Conservation (phyloP, 2,888 invertebrate genomes). For the Zootermopsis nevadensis region DNA sequence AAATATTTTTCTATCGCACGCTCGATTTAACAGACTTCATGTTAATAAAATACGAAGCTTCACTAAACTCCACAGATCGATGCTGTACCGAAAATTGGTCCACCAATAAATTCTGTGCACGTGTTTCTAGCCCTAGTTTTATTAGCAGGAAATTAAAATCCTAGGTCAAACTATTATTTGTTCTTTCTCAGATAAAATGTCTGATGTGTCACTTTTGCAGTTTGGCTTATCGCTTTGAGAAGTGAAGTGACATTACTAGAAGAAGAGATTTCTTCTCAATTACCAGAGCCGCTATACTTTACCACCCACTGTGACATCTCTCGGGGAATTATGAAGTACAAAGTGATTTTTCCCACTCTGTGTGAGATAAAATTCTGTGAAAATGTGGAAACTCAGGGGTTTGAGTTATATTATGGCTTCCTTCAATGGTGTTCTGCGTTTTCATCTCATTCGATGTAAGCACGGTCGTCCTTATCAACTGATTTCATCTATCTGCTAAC, state of each 20-base stretch:
- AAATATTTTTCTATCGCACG: too few species aligned
- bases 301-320: conserved; percentile 26
- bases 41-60: too few species aligned
- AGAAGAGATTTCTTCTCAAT: conserved; percentile 22
- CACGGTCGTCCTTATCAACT: too few species aligned
- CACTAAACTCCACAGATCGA: too few species aligned
- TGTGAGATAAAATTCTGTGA: neutral
- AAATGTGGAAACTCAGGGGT: neutral
- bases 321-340: neutral
- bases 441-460: neutral
- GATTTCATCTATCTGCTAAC: too few species aligned
- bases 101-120: too few species aligned
- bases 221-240: neutral
- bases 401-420: neutral
- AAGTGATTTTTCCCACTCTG: conserved; percentile 4
- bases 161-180: too few species aligned
- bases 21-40: too few species aligned
- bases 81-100: too few species aligned
- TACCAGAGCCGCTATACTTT: neutral
- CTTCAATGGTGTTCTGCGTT: neutral
- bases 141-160: too few species aligned
- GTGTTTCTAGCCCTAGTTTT: too few species aligned
- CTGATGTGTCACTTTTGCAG: neutral
- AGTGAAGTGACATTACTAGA: neutral
- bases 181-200: neutral